Evolutionary conservation across 1,140 invertebrate genomes (phyloP).

Genomic region (Phthorimaea operculella): DNA sequence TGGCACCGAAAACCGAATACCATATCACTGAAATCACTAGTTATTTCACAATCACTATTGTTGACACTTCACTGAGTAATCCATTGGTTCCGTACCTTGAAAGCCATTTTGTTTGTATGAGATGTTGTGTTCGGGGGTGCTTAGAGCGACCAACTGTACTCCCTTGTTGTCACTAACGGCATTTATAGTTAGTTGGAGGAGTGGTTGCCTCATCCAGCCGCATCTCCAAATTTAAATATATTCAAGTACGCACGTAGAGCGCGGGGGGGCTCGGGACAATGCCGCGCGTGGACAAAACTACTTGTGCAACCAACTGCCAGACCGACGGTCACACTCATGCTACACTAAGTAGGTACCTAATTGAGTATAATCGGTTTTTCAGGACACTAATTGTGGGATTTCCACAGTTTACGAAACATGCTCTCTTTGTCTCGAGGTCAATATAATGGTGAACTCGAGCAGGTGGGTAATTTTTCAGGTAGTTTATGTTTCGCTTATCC

Average conservation of each 20-base stretch:
- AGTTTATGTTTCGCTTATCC: too few species aligned
- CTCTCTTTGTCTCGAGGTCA: too few species aligned
- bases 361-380: too few species aligned
- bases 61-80: conserved; percentile 11
- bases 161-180: conserved; percentile 43
- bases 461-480: too few species aligned
- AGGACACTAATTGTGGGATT: too few species aligned
- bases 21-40: too few species aligned
- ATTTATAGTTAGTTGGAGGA: conserved; percentile 49
- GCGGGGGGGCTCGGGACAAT: conserved; percentile 55
- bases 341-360: conserved; percentile 22
- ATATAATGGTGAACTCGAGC: too few species aligned
- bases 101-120: conserved; percentile 44
- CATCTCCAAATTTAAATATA: conserved; percentile 67
- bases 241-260: conserved; percentile 65
- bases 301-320: conserved; percentile 53
- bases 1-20: too few species aligned
- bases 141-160: conserved; percentile 53
- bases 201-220: conserved; percentile 53
- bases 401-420: too few species aligned
- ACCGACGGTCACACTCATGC: conserved; percentile 38
- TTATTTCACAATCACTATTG: background rate
- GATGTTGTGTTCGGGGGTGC: conserved; percentile 49
- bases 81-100: conserved; percentile 47
- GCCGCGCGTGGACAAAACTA: conserved; percentile 52